Conservation (phyloP, 2,888 invertebrate species). For the Biston betularia region DNA sequence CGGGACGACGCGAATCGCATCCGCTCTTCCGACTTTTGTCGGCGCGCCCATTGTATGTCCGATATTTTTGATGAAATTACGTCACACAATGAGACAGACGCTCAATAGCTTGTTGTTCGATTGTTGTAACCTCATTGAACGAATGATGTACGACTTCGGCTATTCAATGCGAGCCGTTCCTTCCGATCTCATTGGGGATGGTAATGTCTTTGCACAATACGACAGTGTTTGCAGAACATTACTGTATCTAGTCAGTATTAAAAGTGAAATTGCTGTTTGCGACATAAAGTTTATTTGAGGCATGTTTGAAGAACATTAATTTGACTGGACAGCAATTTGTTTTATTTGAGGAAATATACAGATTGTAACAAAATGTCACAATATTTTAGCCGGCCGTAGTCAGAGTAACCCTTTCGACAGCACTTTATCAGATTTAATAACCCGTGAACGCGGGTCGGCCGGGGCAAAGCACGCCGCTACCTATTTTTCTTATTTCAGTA, state of each 20-base stretch:
- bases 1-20: slow-evolving; percentile 82
- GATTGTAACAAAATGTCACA: slow-evolving; percentile 69
- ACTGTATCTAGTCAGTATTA: slow-evolving; percentile 54
- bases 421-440: slow-evolving; percentile 84
- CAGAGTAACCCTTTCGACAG: slow-evolving; percentile 77
- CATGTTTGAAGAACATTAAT: slow-evolving; percentile 43
- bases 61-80: slow-evolving; percentile 86
- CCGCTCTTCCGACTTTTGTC: slow-evolving; percentile 86
- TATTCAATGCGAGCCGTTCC: slow-evolving; percentile 64
- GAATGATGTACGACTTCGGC: slow-evolving; percentile 75
- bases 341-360: slow-evolving; percentile 40
- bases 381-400: slow-evolving; percentile 74
- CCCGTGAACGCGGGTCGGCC: slow-evolving; percentile 72
- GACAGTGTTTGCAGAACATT: slow-evolving; percentile 68
- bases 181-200: slow-evolving; percentile 75
- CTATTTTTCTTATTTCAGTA: slow-evolving; percentile 79
- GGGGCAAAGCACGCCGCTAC: slow-evolving; percentile 61
- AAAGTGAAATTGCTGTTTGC: slow-evolving; percentile 43
- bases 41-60: slow-evolving; percentile 75
- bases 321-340: slow-evolving; percentile 37
- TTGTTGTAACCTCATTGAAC: slow-evolving; percentile 82
- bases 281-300: slow-evolving; percentile 41
- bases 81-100: slow-evolving; percentile 74
- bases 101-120: slow-evolving; percentile 81
- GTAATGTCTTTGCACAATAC: slow-evolving; percentile 70